Evolutionary conservation across 2,888 invertebrate genomes (phyloP).

Genomic region (Ptychoptera albimana): DNA sequence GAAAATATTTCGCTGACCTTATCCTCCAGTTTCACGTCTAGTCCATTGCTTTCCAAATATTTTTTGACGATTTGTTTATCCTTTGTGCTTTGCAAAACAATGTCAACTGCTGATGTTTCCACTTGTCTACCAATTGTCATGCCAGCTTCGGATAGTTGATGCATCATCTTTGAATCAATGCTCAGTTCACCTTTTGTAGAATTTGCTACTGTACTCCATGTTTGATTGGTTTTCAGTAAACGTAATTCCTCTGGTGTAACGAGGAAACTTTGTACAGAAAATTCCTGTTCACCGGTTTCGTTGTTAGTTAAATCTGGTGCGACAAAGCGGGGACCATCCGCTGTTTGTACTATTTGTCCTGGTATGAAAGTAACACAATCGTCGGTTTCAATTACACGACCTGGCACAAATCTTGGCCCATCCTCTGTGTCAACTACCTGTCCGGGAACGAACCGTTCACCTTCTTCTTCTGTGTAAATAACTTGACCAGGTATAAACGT

Average conservation of each 20-base stretch:
- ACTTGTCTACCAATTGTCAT: slow-evolving; percentile 50
- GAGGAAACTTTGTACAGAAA: slow-evolving; percentile 53
- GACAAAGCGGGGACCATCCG: slow-evolving; percentile 50
- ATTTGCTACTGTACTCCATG: slow-evolving; percentile 8
- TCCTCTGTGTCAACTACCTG: slow-evolving; percentile 58
- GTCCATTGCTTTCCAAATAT: slow-evolving; percentile 4
- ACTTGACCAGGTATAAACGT: slow-evolving; percentile 67
- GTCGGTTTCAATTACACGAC: slow-evolving; percentile 55
- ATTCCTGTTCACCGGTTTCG: slow-evolving; percentile 45
- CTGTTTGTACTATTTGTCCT: slow-evolving; percentile 59
- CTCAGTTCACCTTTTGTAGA: slow-evolving; percentile 38
- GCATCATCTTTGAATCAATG: slow-evolving; percentile 46
- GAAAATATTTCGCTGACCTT: too few relatives aligned
- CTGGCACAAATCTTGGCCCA: slow-evolving; percentile 53
- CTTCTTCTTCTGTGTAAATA: slow-evolving; percentile 35
- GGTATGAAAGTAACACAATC: slow-evolving; percentile 59
- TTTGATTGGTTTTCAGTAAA: slow-evolving; percentile 27
- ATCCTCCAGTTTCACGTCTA: too few relatives aligned
- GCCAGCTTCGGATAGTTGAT: slow-evolving; percentile 50
- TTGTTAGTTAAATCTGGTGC: slow-evolving; percentile 51
- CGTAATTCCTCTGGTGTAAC: slow-evolving; percentile 34
- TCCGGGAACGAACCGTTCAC: slow-evolving; percentile 38
- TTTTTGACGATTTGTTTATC: slow-evolving; percentile 11
- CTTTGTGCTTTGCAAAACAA: slow-evolving; percentile 34
- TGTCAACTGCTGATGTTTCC: slow-evolving; percentile 43